Percentiles rank a stretch among this genome's conserved stretches.
Evolutionary conservation across 2,113 vertebrate genomes (phyloP).

Genomic region (Calidris pugnax): DNA sequence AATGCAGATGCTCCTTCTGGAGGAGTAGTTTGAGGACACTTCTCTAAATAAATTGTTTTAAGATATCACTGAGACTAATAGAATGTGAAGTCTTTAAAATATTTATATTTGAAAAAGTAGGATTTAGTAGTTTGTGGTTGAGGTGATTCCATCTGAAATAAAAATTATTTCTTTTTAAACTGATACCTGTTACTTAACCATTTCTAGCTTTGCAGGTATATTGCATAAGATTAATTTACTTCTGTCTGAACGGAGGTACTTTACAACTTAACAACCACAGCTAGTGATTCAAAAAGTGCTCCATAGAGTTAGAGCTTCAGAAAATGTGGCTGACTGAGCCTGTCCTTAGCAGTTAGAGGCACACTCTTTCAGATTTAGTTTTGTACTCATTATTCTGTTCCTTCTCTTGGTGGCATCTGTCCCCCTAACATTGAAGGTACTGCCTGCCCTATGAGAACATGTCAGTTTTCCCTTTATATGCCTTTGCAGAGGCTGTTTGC

Average conservation of each 20-base stretch:
- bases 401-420: not conserved
- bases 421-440: not conserved
- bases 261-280: not conserved
- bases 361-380: not conserved
- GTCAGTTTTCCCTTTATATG: not conserved
- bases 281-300: not conserved
- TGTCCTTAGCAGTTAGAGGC: not conserved
- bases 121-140: not conserved
- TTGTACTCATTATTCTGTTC: not conserved
- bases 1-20: not conserved
- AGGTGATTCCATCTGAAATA: not conserved
- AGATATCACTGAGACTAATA: not conserved
- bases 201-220: not conserved
- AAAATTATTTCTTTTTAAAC: not conserved
- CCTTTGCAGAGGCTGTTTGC: not conserved
- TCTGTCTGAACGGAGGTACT: not conserved
- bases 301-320: not conserved
- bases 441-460: not conserved
- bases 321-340: not conserved
- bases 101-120: not conserved
- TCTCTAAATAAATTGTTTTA: not conserved
- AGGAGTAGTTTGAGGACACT: not conserved
- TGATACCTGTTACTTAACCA: not conserved
- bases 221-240: not conserved
- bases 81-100: not conserved